These are phyloP conservation scores for Hyperoodon ampullatus DNA, from an alignment of 2,113 vertebrate species.

Conservation along the genomic window DNA sequence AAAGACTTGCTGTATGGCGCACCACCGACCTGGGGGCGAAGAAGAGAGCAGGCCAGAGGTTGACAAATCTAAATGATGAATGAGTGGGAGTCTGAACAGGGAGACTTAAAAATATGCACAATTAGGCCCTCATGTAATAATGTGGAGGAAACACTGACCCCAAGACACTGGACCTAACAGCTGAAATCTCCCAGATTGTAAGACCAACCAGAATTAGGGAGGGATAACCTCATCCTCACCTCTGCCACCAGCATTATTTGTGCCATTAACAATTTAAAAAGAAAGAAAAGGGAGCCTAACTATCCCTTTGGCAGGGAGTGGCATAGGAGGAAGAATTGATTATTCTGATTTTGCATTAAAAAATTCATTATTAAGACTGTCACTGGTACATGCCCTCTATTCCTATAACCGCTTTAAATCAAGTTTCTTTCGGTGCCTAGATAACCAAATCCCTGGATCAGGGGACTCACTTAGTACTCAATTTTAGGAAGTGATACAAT, in stretches of 20 bases:
- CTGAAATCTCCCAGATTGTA: not conserved
- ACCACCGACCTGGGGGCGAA: conserved; percentile 97
- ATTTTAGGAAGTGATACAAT: conserved; percentile 32
- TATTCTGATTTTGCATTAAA: not conserved
- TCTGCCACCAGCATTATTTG: not conserved
- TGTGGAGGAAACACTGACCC: not conserved
- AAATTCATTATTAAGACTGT: not conserved
- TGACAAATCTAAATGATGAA: conserved; percentile 79
- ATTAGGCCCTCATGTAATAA: not conserved
- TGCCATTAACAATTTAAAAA: not conserved
- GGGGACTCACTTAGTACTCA: not conserved
- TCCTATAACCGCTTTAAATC: not conserved
- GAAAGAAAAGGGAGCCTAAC: not conserved
- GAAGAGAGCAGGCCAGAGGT: conserved; percentile 91
- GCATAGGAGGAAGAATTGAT: not conserved
- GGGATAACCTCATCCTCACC: not conserved
- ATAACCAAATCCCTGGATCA: not conserved
- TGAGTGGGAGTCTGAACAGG: conserved; percentile 8
- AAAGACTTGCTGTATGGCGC: conserved; percentile 97
- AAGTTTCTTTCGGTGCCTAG: not conserved
- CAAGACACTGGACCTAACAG: not conserved
- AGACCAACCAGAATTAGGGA: not conserved
- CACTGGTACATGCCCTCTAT: not conserved
- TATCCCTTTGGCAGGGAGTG: not conserved
- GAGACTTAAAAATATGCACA: not conserved